These are phyloP conservation scores for Trisateles emortualis DNA, from an alignment of 2,888 invertebrate species.

Conservation along the genomic window DNA sequence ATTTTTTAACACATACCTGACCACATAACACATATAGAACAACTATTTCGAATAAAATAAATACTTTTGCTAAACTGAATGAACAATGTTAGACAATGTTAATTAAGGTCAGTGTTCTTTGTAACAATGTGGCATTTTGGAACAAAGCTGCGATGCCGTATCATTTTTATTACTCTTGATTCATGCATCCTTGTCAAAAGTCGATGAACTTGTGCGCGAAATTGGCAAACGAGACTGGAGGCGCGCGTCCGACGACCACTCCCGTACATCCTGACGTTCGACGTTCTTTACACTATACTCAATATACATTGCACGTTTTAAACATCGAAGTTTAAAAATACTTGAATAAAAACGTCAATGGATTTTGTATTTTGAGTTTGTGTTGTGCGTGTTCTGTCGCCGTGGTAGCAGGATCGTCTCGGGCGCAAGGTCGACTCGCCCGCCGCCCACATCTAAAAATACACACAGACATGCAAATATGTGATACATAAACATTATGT, in stretches of 20 bases:
- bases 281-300: conserved; percentile 2
- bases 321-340: background rate
- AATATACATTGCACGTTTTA: conserved; percentile 17
- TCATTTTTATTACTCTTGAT: conserved; percentile 64
- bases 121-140: conserved; percentile 50
- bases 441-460: conserved; percentile 82
- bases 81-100: conserved; percentile 24
- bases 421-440: conserved; percentile 79
- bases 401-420: conserved; percentile 69
- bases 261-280: conserved; percentile 43
- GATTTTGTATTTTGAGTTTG: conserved; percentile 18
- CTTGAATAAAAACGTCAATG: conserved; percentile 42
- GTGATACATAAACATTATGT: conserved; percentile 74
- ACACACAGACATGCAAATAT: conserved; percentile 83
- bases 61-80: conserved; percentile 19
- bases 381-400: conserved; percentile 43
- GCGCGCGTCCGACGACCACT: conserved; percentile 63
- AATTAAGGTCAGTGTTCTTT: conserved; percentile 37
- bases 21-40: background rate
- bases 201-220: conserved; percentile 85
- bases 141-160: conserved; percentile 63
- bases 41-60: conserved; percentile 7
- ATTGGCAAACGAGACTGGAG: conserved; percentile 78
- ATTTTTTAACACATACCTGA: background rate
- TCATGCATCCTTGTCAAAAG: conserved; percentile 69